Conservation (phyloP, 2,888 invertebrate genomes). For the Neoscelio sp. region DNA sequence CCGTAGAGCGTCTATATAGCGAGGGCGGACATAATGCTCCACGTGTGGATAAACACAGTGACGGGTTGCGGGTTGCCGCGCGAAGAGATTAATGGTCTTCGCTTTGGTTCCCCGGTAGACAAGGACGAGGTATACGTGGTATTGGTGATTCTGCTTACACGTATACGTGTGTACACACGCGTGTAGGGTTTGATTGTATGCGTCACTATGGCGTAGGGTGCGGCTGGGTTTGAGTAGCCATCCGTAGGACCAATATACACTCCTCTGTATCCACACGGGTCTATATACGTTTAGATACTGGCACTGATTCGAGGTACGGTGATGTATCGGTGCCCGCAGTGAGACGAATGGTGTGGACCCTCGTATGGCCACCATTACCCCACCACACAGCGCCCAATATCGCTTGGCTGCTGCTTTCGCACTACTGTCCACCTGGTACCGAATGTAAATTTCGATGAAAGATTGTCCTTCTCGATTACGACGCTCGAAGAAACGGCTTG, state of each 20-base stretch:
- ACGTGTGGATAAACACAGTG: conserved; percentile 83
- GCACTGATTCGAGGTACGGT: conserved; percentile 79
- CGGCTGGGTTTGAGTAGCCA: conserved; percentile 78
- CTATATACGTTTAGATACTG: conserved; percentile 71
- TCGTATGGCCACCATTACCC: conserved; percentile 79
- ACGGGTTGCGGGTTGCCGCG: conserved; percentile 82
- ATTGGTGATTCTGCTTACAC: conserved; percentile 56
- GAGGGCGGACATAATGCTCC: conserved; percentile 83
- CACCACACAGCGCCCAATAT: conserved; percentile 79
- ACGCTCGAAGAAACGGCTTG: not conserved
- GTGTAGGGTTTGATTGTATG: conserved; percentile 55
- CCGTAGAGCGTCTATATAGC: conserved; percentile 78
- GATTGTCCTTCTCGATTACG: conserved; percentile 11
- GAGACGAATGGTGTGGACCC: conserved; percentile 81
- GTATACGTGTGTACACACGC: conserved; percentile 46
- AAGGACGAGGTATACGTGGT: conserved; percentile 58
- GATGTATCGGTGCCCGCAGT: conserved; percentile 81
- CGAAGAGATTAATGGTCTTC: conserved; percentile 82
- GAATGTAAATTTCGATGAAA: conserved; percentile 30
- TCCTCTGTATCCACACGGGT: conserved; percentile 66
- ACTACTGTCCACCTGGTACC: conserved; percentile 34
- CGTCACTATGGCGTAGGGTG: conserved; percentile 74
- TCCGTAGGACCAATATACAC: conserved; percentile 77
- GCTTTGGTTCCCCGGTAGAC: conserved; percentile 75
- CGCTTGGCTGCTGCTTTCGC: conserved; percentile 59